Evolutionary conservation across 2,888 invertebrate species (phyloP).

Genomic region (Coelinius sp.): DNA sequence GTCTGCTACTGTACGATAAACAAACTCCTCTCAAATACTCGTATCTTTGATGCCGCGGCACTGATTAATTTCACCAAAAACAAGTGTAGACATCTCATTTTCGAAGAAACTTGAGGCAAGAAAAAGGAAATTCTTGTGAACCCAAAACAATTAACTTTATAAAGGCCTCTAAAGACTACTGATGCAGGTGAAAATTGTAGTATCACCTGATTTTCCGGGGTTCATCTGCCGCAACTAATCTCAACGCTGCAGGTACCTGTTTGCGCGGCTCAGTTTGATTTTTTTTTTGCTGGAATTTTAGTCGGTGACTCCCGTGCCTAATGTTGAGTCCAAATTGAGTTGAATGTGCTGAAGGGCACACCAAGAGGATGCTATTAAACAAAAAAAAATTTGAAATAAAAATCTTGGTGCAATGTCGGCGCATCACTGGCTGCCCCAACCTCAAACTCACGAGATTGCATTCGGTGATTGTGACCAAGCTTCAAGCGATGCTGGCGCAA

Average conservation of each 20-base stretch:
- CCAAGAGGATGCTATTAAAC: too few species aligned
- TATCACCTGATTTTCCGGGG: constrained; percentile 21
- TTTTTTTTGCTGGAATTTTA: not conserved
- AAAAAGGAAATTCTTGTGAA: not conserved
- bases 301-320: not conserved
- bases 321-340: not conserved
- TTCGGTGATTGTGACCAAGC: too few species aligned
- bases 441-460: too few species aligned
- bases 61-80: constrained; percentile 67
- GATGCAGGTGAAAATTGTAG: not conserved
- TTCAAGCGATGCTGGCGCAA: too few species aligned
- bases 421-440: too few species aligned
- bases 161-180: not conserved
- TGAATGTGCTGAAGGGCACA: too few species aligned
- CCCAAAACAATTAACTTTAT: not conserved
- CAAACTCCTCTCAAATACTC: constrained; percentile 59
- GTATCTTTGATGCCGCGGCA: constrained; percentile 66
- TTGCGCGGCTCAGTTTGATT: not conserved
- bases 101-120: constrained; percentile 20
- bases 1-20: constrained; percentile 57
- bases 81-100: constrained; percentile 34
- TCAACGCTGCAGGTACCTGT: not conserved
- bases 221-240: constrained; percentile 21
- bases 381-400: too few species aligned
- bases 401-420: too few species aligned